Conservation (phyloP, 1,140 invertebrate species). For the Sitobion miscanthi region DNA sequence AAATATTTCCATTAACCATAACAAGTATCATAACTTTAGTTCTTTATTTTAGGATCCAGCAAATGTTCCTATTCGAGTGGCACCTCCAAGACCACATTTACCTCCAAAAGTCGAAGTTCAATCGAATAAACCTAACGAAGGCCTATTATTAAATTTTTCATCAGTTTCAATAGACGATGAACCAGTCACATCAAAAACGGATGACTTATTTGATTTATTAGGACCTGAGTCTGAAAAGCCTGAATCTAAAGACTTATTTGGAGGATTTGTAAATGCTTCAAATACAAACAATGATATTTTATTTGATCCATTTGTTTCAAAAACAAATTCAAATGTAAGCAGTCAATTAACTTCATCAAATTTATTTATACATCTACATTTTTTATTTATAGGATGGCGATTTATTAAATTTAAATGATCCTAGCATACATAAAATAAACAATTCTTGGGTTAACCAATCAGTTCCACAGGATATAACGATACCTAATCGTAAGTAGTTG, state of each 20-base stretch:
- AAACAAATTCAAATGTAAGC: slow-evolving; percentile 33
- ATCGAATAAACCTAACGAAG: slow-evolving; percentile 42
- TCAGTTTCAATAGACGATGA: slow-evolving; percentile 43
- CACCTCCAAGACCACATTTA: slow-evolving; percentile 27
- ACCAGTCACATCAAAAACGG: not conserved
- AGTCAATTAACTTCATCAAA: not conserved
- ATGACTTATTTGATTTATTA: slow-evolving; percentile 50
- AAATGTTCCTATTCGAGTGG: slow-evolving; percentile 24
- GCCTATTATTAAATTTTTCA: slow-evolving; percentile 50
- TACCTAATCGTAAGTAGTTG: slow-evolving; percentile 27
- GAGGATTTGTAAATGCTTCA: slow-evolving; percentile 34
- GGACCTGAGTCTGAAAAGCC: slow-evolving; percentile 35
- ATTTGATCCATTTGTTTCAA: slow-evolving; percentile 48
- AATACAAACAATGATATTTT: slow-evolving; percentile 38
- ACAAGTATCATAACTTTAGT: not conserved
- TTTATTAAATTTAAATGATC: slow-evolving; percentile 46
- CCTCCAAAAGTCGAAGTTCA: not conserved
- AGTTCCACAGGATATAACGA: slow-evolving; percentile 19
- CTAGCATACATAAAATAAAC: not conserved
- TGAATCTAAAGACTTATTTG: slow-evolving; percentile 52
- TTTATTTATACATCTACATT: not conserved
- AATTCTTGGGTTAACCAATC: slow-evolving; percentile 44
- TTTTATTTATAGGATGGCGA: slow-evolving; percentile 6
- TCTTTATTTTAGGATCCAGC: not conserved
- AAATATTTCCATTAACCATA: not conserved